phyloP scores from a whole-genome alignment of 2,113 vertebrate genomes.

The Microcebus lehilahytsara region DNA sequence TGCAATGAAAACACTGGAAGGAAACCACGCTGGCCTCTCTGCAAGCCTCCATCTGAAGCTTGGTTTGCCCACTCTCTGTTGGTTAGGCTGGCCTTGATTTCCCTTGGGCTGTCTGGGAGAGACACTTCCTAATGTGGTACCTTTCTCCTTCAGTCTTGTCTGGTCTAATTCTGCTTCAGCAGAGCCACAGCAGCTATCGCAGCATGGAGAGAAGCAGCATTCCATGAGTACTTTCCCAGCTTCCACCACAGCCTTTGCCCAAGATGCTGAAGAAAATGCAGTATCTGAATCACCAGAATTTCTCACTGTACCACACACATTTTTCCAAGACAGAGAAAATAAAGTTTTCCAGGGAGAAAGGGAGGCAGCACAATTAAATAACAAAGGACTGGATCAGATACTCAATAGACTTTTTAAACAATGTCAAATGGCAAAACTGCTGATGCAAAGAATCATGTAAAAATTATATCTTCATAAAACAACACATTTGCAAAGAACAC shows the following conservation, averaged over 20 bases:
- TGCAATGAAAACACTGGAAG: background rate
- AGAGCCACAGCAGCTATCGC: background rate
- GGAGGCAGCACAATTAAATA: background rate
- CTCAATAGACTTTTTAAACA: background rate
- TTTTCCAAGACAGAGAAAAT: background rate
- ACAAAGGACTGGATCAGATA: background rate
- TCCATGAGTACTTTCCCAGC: background rate
- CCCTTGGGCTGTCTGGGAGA: background rate
- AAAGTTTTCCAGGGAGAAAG: background rate
- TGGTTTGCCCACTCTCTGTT: background rate
- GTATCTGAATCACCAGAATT: background rate
- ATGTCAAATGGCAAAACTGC: conserved; percentile 14
- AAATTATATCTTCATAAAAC: conserved; percentile 56
- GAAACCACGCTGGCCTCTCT: too few relatives aligned
- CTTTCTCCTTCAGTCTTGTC: background rate
- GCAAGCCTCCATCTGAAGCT: background rate
- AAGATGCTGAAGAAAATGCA: background rate
- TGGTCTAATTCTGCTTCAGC: background rate
- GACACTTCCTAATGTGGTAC: background rate
- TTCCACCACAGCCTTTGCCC: background rate
- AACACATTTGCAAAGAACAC: conserved; percentile 21
- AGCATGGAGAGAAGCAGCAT: background rate
- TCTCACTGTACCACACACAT: background rate
- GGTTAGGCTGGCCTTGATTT: background rate
- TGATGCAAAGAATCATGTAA: background rate